phyloP scores from a whole-genome alignment of 1,140 invertebrate species.

The Metaphire vulgaris region DNA sequence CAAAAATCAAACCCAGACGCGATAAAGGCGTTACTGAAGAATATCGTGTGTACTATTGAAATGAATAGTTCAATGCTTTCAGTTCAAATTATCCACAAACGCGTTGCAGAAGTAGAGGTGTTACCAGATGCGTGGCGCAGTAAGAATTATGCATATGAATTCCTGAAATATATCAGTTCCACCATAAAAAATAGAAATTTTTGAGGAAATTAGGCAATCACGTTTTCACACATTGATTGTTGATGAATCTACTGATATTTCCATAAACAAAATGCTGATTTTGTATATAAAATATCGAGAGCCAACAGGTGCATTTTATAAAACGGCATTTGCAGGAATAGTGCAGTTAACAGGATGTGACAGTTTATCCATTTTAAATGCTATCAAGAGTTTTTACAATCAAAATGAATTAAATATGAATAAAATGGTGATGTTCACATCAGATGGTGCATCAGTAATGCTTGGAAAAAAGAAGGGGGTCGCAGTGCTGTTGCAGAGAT shows the following conservation, averaged over 20 bases:
- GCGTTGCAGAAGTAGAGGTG: background rate
- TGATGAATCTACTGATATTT: slow-evolving; percentile 25
- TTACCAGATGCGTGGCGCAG: background rate
- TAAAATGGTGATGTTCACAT: slow-evolving; percentile 15
- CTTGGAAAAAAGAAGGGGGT: background rate
- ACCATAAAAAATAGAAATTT: slow-evolving; percentile 15
- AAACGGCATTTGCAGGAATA: slow-evolving; percentile 16
- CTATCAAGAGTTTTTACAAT: background rate
- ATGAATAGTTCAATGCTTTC: background rate
- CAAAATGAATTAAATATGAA: background rate
- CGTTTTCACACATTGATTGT: slow-evolving; percentile 22
- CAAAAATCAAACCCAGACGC: too few species aligned
- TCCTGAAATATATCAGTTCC: slow-evolving; percentile 21
- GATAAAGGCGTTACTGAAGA: background rate
- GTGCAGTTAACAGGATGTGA: slow-evolving; percentile 14
- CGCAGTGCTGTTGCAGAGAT: background rate
- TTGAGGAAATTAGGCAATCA: slow-evolving; percentile 6
- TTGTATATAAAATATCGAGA: slow-evolving; percentile 19
- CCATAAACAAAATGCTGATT: slow-evolving; percentile 18
- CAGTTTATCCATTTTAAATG: slow-evolving; percentile 14
- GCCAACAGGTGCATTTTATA: background rate
- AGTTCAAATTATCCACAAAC: background rate
- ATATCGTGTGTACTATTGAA: background rate
- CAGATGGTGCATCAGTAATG: slow-evolving; percentile 8
- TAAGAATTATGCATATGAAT: slow-evolving; percentile 24